phyloP scores from a whole-genome alignment of 2,797 vertebrate species.

The Acestrorhynchus altus region DNA sequence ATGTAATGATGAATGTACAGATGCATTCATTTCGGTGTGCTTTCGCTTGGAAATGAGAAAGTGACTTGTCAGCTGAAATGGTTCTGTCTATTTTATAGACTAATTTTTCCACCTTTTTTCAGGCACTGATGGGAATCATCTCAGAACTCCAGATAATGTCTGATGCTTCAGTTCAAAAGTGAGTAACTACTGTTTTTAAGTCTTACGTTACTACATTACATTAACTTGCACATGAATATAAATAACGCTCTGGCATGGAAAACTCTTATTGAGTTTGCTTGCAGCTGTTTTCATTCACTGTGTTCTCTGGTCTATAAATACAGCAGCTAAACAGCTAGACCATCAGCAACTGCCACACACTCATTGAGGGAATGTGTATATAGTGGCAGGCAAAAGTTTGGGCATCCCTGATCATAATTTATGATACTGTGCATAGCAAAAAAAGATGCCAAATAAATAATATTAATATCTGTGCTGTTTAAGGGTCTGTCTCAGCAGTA shows the following conservation, averaged over 20 bases:
- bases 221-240: not conserved
- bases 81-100: not conserved
- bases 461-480: too few relatives aligned
- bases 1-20: not conserved
- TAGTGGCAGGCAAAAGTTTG: not conserved
- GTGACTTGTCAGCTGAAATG: not conserved
- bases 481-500: too few relatives aligned
- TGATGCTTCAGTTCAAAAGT: slow-evolving; percentile 13
- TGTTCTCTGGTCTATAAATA: slow-evolving; percentile 61
- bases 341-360: slow-evolving; percentile 53
- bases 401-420: too few relatives aligned
- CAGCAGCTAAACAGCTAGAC: slow-evolving; percentile 71
- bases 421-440: too few relatives aligned
- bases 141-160: not conserved
- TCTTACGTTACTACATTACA: not conserved
- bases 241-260: not conserved
- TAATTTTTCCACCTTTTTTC: not conserved
- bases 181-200: slow-evolving; percentile 25
- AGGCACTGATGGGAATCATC: not conserved
- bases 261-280: slow-evolving; percentile 8
- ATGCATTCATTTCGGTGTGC: not conserved
- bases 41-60: not conserved
- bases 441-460: too few relatives aligned
- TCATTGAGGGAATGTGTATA: slow-evolving; percentile 2
- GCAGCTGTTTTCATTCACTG: slow-evolving; percentile 44